phyloP scores from a whole-genome alignment of 1,140 invertebrate species.

The Cyphomyrmex costatus region DNA sequence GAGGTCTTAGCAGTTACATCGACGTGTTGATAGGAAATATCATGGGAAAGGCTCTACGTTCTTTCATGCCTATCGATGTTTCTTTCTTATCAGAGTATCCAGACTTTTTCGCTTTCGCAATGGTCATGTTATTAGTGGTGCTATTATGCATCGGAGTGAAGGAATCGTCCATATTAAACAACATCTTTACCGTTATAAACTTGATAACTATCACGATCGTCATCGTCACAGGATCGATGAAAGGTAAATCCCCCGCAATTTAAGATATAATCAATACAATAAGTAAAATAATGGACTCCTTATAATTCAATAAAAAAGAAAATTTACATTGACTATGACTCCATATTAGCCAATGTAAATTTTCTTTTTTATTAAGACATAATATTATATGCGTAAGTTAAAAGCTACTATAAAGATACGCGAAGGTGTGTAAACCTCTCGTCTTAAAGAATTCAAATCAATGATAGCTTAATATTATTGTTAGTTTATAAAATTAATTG shows the following conservation, averaged over 20 bases:
- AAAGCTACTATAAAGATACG: too few species aligned
- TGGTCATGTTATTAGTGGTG: conserved; percentile 90
- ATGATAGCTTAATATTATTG: too few species aligned
- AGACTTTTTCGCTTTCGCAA: conserved; percentile 92
- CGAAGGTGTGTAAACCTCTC: too few species aligned
- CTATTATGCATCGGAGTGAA: conserved; percentile 94
- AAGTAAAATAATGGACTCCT: too few species aligned
- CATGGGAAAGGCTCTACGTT: conserved; percentile 91
- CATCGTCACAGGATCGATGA: conserved; percentile 93
- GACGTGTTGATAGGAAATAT: conserved; percentile 92
- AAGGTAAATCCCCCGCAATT: conserved; percentile 88
- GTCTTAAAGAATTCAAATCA: too few species aligned
- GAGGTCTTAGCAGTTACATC: conserved; percentile 96
- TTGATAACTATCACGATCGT: conserved; percentile 94
- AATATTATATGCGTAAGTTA: too few species aligned
- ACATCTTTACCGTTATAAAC: conserved; percentile 96
- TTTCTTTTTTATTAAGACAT: too few species aligned
- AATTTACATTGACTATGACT: too few species aligned
- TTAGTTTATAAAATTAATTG: too few species aligned
- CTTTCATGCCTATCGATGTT: conserved; percentile 91
- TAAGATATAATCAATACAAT: too few species aligned
- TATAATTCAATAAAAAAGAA: too few species aligned
- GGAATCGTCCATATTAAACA: conserved; percentile 96
- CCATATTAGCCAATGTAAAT: too few species aligned
- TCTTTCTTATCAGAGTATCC: conserved; percentile 93